Evolutionary conservation across 1,140 invertebrate species (phyloP), one percentile per base, ranked within the genome.

Genomic region (Brachionus manjavacas): DNA sequence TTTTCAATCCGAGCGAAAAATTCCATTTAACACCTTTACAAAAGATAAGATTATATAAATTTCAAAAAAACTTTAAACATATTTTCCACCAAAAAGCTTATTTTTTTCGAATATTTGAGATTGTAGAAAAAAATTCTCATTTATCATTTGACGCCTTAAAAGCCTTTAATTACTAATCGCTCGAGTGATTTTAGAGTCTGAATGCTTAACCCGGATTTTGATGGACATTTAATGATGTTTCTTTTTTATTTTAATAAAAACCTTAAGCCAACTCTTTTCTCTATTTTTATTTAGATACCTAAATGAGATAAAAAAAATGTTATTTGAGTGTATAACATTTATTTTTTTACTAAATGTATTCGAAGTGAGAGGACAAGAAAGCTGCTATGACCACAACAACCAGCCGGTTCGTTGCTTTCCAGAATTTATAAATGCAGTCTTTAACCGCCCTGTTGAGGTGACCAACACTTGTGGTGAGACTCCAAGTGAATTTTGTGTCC

Each of bases 401-500:
- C 83, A 85, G 23, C 87, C 92, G 14, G 91, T 96, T 94, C 92
- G 94, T 91, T 99, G 97, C 89, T 93, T 96, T 86, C 96, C 97
- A 0, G 94, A 94, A 84, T 99, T 99, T 88, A 95, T 95, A 87
- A 99, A 99, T 89, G 95, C 96, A 2, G 97, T 96, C 1, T 99
- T 94, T 90, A 93, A 93, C 85, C 90, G 94, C 4, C 89, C 91
- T 55, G 95, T 98, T 87, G 95, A 97, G 85, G 94, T 94, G 2
- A 97, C 96, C 2, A 98, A 98, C 88, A 99, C 96, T 2, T 99
- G 97, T 87, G 97, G 96, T 7, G 92, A 93, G 74, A 28, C 20
- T 35, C 14, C 55, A 39, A 43, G 79, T 23, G 79, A 60, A 81
- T 81, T 28, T 81, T 81, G 79, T 64, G 79, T 81, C 25, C 79